phyloP scores from a whole-genome alignment of 2,113 vertebrate species.

The Carassius auratus region DNA sequence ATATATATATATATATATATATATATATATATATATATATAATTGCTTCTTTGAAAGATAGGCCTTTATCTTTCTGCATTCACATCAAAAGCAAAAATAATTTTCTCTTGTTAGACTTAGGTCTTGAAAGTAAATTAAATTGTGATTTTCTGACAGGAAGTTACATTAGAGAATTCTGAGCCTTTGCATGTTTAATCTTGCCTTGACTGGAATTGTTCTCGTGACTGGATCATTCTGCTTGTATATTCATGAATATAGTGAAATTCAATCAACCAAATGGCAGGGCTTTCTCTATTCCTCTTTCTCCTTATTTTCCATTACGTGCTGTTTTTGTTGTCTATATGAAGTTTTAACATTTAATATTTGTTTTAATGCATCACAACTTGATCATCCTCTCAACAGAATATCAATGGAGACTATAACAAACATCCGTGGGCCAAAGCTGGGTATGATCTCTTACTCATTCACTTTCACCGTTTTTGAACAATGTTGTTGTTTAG shows the following conservation, averaged over 20 bases:
- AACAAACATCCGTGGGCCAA: conserved; percentile 86
- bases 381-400: conserved; percentile 43
- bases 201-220: background rate
- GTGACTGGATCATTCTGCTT: background rate
- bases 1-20: conserved; percentile 69
- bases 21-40: no score
- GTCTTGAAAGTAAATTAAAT: background rate
- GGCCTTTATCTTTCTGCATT: background rate
- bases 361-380: background rate
- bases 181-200: background rate
- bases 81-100: background rate
- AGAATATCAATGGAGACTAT: conserved; percentile 80
- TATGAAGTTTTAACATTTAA: conserved; percentile 51
- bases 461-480: background rate
- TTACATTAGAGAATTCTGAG: background rate
- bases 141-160: background rate
- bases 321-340: background rate
- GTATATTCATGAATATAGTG: conserved; percentile 12
- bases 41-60: background rate
- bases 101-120: background rate
- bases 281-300: conserved; percentile 22
- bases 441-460: conserved; percentile 82
- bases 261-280: conserved; percentile 70
- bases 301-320: conserved; percentile 42
- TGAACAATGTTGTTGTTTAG: background rate